Evolutionary conservation across 2,888 invertebrate species (phyloP), one percentile per base, ranked within the genome.

Genomic region (Agrochola litura): DNA sequence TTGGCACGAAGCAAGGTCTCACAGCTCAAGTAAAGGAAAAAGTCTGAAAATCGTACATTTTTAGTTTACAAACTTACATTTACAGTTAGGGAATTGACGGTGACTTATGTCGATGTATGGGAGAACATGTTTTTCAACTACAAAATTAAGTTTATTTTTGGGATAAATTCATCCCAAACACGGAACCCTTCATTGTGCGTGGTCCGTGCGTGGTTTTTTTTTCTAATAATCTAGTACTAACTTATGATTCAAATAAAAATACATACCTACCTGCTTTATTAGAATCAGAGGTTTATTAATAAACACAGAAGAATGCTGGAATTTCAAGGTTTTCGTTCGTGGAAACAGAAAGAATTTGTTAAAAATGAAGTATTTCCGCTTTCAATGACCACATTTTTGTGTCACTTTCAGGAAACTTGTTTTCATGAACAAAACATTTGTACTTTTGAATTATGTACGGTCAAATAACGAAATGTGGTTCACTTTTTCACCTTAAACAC

Each of bases 361-460:
- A 22, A 22, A 61, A 46, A 58, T 65, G 12, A 54, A 60, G 30
- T 22, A 9, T 77, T 69, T 78, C 64, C 30, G 64, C 14, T 41
- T 25, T 52, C 10, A 30, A 41, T 22, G 43, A 43, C 41, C 2
- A n/a, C 14, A 54, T 54, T 46, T 78, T 58, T n/a, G 16, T 75
- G 52, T 37, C 19, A 37, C 16, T 37, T 56, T 63, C 52, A 37
- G 63, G 54, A 64, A 73, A 56, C 5, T 5, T 30, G n/a, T 61
- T 73, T 61, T 10, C 43, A 56, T 22, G 25, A 10, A 16, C 10
- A 5, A 10, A 49, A 46, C 54, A 16, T 37, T 37, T 37, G 30
- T 30, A 58, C 56, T 19, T 56, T 46, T 37, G 6, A 22, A 66
- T 4, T 30, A n/a, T 5, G 3, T 43, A 37, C 19, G 16, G 64